phyloP scores from a whole-genome alignment of 64 coral and sea anemone genomes.

The Platygyra sinensis region DNA sequence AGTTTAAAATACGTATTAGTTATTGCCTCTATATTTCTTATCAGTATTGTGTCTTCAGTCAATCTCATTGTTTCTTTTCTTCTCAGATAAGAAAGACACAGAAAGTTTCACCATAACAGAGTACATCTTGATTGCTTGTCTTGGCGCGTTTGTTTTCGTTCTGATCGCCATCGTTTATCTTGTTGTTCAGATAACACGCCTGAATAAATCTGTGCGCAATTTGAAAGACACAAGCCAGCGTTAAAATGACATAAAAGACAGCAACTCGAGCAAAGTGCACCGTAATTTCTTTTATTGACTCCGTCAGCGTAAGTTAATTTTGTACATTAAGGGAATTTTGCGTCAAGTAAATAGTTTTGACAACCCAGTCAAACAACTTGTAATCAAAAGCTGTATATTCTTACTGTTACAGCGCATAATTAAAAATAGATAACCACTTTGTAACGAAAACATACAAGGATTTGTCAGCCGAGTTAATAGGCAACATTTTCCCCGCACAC shows the following conservation, averaged over 20 bases:
- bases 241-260: background rate
- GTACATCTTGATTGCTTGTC: constrained; percentile 40
- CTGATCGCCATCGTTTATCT: constrained; percentile 37
- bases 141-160: constrained; percentile 25
- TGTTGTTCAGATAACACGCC: constrained; percentile 13
- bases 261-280: background rate
- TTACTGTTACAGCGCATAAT: no score
- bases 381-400: no score
- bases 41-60: background rate
- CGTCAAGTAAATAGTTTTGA: no score
- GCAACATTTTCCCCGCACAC: no score
- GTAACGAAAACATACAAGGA: no score
- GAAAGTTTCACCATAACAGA: background rate
- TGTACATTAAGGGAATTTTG: no score
- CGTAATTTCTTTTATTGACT: no score
- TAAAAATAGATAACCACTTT: no score
- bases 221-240: background rate
- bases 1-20: no score
- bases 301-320: no score
- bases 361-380: no score
- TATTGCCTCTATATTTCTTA: background rate
- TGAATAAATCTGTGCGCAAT: constrained; percentile 16
- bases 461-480: no score
- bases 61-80: background rate
- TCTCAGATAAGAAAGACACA: background rate